Evolutionary conservation across 2,113 vertebrate species (phyloP).

Genomic region (Lonchura striata): DNA sequence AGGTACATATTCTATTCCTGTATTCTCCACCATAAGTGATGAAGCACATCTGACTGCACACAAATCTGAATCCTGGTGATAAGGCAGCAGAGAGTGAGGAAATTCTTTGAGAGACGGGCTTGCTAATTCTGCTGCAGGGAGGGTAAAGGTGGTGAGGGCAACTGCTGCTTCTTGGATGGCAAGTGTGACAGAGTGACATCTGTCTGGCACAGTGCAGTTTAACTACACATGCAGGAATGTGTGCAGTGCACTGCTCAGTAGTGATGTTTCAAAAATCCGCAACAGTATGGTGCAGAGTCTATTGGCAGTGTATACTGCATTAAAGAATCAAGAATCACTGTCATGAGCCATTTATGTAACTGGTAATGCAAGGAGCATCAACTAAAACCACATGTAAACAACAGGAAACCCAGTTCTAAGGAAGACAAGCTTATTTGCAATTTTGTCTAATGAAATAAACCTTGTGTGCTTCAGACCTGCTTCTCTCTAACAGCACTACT

Average conservation of each 20-base stretch:
- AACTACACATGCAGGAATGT: accelerated
- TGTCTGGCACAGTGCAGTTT: background rate
- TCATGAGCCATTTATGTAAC: background rate
- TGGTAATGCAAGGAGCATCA: background rate
- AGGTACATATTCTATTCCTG: background rate
- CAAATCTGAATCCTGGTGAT: background rate
- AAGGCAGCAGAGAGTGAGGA: background rate
- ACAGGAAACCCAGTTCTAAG: background rate
- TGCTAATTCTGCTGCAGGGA: background rate
- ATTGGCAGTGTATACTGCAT: background rate
- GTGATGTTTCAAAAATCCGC: background rate
- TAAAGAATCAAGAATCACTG: background rate
- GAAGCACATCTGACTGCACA: background rate
- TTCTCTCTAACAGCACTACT: background rate
- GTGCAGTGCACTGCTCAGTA: background rate
- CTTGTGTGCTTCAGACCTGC: accelerated
- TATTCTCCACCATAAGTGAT: background rate
- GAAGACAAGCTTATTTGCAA: background rate
- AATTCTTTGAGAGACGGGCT: background rate
- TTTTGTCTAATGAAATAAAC: background rate
- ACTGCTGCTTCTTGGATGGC: background rate
- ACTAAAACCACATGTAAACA: background rate
- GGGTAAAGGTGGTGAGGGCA: background rate
- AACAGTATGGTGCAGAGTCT: too few relatives aligned
- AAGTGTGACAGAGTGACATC: background rate